These are phyloP conservation scores for Andrena marginata DNA, from an alignment of 2,888 invertebrate species.

Conservation along the genomic window DNA sequence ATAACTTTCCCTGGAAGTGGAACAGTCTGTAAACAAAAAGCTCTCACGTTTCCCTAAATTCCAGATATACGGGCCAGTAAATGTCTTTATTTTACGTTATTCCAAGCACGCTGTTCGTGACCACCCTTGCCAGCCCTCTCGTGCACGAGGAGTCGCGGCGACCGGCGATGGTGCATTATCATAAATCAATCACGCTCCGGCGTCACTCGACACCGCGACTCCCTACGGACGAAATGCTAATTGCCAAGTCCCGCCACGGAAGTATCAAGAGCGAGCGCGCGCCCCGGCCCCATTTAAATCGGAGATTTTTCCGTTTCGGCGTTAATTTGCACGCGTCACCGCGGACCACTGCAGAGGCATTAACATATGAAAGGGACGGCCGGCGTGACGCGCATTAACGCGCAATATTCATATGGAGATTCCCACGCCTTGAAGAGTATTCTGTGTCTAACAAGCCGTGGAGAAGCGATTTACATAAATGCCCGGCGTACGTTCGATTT, in stretches of 20 bases:
- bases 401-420: constrained; percentile 81
- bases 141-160: constrained; percentile 3
- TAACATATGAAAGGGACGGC: constrained; percentile 82
- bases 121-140: background rate
- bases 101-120: background rate
- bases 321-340: constrained; percentile 69
- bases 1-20: too few relatives aligned
- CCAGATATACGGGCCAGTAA: background rate
- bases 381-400: constrained; percentile 77
- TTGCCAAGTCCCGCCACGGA: constrained; percentile 47
- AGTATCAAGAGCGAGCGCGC: constrained; percentile 40
- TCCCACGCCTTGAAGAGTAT: constrained; percentile 76
- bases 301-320: constrained; percentile 56
- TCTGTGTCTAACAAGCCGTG: constrained; percentile 81
- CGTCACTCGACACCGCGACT: constrained; percentile 53
- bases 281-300: constrained; percentile 42
- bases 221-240: constrained; percentile 60
- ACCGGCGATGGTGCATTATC: constrained; percentile 40
- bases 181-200: constrained; percentile 64
- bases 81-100: background rate
- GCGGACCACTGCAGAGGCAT: constrained; percentile 64
- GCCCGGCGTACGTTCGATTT: constrained; percentile 75
- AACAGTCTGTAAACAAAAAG: too few relatives aligned
- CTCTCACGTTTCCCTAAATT: too few relatives aligned
- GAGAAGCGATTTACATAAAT: constrained; percentile 81